These are phyloP conservation scores for Holocentrus rufus DNA, from an alignment of 2,797 vertebrate species.

Conservation along the genomic window DNA sequence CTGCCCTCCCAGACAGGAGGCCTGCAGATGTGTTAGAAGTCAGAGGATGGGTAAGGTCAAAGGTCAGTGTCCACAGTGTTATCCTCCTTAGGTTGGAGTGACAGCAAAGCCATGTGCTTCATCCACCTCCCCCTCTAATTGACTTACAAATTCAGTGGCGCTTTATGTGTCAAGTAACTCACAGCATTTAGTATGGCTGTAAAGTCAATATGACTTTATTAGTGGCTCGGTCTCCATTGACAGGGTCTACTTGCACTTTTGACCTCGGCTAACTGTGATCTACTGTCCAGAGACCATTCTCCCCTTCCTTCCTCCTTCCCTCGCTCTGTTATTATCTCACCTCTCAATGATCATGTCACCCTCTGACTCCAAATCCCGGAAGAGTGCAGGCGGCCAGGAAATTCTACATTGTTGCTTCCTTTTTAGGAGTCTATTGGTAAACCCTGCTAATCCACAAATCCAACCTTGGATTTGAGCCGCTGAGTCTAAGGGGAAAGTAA, in stretches of 20 bases:
- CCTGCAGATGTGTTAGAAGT: constrained; percentile 60
- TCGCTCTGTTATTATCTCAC: constrained; percentile 66
- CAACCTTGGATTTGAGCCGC: constrained; percentile 84
- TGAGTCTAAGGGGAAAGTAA: constrained; percentile 83
- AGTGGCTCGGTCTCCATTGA: constrained; percentile 68
- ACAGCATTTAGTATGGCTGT: constrained; percentile 66
- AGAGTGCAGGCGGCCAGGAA: constrained; percentile 77
- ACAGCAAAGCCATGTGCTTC: constrained; percentile 51
- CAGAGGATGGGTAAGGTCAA: constrained; percentile 52
- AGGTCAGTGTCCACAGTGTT: constrained; percentile 70
- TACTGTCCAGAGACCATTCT: constrained; percentile 57
- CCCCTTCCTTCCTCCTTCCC: constrained; percentile 30
- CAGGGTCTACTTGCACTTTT: constrained; percentile 66
- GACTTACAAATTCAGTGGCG: constrained; percentile 73
- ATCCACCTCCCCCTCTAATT: constrained; percentile 69
- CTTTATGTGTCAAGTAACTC: constrained; percentile 69
- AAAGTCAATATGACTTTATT: constrained; percentile 79
- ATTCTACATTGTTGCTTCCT: constrained; percentile 81
- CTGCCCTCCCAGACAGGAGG: constrained; percentile 15
- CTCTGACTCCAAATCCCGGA: constrained; percentile 80
- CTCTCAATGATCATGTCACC: constrained; percentile 79
- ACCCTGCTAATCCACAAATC: constrained; percentile 85
- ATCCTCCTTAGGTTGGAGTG: constrained; percentile 60
- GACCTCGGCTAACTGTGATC: constrained; percentile 73
- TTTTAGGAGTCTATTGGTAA: constrained; percentile 81